A percentile compares a stretch with the other conserved stretches of the same genome.
Conservation (phyloP, 1,140 invertebrate species). For the Caenorhabditis inopinata region DNA sequence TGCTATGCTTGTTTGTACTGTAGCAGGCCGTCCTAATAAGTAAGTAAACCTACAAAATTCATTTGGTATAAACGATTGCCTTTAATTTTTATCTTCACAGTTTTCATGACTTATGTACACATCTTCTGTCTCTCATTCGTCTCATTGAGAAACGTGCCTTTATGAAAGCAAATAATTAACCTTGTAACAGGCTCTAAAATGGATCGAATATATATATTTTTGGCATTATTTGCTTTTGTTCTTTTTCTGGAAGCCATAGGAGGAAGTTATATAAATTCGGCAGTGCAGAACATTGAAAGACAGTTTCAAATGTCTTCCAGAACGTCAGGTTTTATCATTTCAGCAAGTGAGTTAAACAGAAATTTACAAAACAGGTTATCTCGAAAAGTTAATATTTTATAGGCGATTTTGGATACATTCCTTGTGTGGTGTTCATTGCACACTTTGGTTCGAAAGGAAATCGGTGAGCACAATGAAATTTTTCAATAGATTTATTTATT, state of each 20-base stretch:
- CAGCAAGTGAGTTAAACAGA: constrained; percentile 50
- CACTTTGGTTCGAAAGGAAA: constrained; percentile 62
- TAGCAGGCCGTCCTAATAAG: no score
- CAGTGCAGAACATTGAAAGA: constrained; percentile 59
- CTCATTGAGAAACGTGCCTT: no score
- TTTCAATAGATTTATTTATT: no score
- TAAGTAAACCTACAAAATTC: no score
- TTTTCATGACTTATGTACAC: no score
- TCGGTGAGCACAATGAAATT: no score
- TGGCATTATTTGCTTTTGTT: constrained; percentile 53
- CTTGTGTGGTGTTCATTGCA: constrained; percentile 64
- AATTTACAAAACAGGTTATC: background rate
- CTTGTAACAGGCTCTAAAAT: constrained; percentile 40
- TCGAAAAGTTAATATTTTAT: background rate
- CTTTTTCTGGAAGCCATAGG: constrained; percentile 58
- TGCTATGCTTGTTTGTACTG: no score
- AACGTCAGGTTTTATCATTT: constrained; percentile 62
- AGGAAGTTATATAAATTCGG: constrained; percentile 54
- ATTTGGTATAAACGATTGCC: no score
- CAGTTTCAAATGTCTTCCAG: constrained; percentile 65
- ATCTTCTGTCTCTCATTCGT: no score
- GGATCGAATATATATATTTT: constrained; percentile 50
- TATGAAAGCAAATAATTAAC: background rate
- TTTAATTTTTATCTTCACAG: no score
- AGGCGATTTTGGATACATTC: constrained; percentile 65